Base-by-base conservation (phyloP, 2,888 invertebrate genomes). In the Athripsodes cinereus region DNA sequence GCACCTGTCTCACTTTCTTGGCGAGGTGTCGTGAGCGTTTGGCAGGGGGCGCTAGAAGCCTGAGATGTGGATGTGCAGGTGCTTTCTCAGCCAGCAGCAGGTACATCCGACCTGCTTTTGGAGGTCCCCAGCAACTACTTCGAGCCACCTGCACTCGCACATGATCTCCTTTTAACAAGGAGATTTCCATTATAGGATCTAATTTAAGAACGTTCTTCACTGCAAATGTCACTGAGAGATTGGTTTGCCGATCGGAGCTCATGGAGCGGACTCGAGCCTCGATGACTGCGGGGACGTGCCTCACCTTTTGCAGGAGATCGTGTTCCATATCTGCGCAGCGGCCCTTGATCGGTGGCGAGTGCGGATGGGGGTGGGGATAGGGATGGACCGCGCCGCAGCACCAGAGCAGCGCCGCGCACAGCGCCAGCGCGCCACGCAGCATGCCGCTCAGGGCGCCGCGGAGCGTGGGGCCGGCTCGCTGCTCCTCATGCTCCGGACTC, bases 171-270 rank as follows among this genome's bases (percentile, higher is more conserved):
- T 50, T 40, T 44, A 35, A 34, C 10, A 57, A 48, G 16, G 58
- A 31, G 13, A 47, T 22, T 10, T 48, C 60, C 53, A 31, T 21
- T 8, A 21, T 20, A 21, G 48, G 52, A 44, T 48, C 47, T 19
- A 57, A 48, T 49, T 54, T 57, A 19, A 60, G 58, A 53, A 58
- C 62, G 2, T 57, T 35, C 46, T 58, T 59, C 47, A 62, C 58
- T 31, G 58, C 53, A 51, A 62, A 62, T 31, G 60, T 60, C 35
- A 60, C 60, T 57, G 58, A 62, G 18, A 60, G 56, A 60, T 60
- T 62, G 53, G 56, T 58, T 44, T 49, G 50, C 31, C 55, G 55
- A 53, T 60, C 58, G 54, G 58, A 55, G 55, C 55, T 62, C 54
- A 48, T 44, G 47, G 59, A 59, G 35, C 58, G 57, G 47, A 53